A percentile compares a stretch with the other conserved stretches of the same genome.
These are phyloP conservation scores for Heliconius eleuchia DNA, from an alignment of 1,140 invertebrate species.

Conservation along the genomic window DNA sequence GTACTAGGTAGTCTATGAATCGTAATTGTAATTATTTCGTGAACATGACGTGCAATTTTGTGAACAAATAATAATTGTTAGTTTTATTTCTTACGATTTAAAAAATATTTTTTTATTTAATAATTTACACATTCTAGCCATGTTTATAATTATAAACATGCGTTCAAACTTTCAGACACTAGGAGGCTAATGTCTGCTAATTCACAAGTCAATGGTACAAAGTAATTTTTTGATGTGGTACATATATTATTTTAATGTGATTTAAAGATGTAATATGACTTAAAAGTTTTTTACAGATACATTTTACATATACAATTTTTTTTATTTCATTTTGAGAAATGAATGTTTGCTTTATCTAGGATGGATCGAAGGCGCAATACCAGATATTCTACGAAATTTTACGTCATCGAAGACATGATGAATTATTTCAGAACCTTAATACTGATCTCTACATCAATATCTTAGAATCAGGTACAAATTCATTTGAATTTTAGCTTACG, in stretches of 20 bases:
- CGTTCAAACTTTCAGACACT: too few species aligned
- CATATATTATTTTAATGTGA: not conserved
- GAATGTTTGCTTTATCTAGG: slow-evolving; percentile 60
- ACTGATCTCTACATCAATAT: slow-evolving; percentile 25
- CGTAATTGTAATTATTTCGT: not conserved
- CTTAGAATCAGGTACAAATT: slow-evolving; percentile 49
- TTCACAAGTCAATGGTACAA: not conserved
- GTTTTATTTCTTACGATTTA: not conserved
- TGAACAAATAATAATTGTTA: not conserved
- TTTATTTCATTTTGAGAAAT: slow-evolving; percentile 10
- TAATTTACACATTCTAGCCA: not conserved
- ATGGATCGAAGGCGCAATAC: slow-evolving; percentile 75
- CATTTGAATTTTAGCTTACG: slow-evolving; percentile 38
- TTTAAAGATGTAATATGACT: not conserved
- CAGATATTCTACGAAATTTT: slow-evolving; percentile 53
- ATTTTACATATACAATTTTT: not conserved
- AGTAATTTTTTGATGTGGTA: not conserved
- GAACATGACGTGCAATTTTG: not conserved
- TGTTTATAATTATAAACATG: too few species aligned
- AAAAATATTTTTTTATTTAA: not conserved
- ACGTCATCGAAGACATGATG: slow-evolving; percentile 55
- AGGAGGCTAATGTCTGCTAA: not conserved
- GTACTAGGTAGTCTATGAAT: too few species aligned
- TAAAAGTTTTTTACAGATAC: too few species aligned
- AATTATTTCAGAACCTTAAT: slow-evolving; percentile 39